phyloP scores from a whole-genome alignment of 2,113 vertebrate species.

The Crotophaga sulcirostris region DNA sequence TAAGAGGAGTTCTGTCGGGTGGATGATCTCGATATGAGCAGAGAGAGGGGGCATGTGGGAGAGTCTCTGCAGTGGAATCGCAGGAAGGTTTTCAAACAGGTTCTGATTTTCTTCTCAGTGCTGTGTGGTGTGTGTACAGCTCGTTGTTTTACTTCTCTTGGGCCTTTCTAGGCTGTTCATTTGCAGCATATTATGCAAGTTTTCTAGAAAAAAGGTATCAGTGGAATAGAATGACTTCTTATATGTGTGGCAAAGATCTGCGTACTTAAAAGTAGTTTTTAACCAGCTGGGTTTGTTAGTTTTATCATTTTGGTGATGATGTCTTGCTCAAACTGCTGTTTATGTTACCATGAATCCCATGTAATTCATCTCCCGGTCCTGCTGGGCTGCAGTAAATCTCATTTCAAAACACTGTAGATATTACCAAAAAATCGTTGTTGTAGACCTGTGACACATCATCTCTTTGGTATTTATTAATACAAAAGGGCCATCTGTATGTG shows the following conservation, averaged over 20 bases:
- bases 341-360: not conserved
- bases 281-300: accelerated
- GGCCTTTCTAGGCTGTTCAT: not conserved
- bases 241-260: not conserved
- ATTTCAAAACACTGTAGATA: not conserved
- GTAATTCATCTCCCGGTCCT: not conserved
- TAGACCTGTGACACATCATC: not conserved
- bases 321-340: accelerated
- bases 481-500: not conserved
- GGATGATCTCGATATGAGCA: not conserved
- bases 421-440: not conserved
- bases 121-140: not conserved
- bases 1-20: not conserved
- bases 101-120: not conserved
- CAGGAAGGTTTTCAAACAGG: not conserved
- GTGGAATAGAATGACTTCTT: not conserved
- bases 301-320: not conserved
- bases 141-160: not conserved
- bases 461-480: not conserved
- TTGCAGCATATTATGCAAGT: not conserved
- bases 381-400: not conserved
- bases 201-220: accelerated
- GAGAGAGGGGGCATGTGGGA: not conserved
- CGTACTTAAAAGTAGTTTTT: not conserved
- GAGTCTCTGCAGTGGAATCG: slow-evolving; percentile 4